Conservation (phyloP, 1,140 invertebrate species). For the Ladona fulva region DNA sequence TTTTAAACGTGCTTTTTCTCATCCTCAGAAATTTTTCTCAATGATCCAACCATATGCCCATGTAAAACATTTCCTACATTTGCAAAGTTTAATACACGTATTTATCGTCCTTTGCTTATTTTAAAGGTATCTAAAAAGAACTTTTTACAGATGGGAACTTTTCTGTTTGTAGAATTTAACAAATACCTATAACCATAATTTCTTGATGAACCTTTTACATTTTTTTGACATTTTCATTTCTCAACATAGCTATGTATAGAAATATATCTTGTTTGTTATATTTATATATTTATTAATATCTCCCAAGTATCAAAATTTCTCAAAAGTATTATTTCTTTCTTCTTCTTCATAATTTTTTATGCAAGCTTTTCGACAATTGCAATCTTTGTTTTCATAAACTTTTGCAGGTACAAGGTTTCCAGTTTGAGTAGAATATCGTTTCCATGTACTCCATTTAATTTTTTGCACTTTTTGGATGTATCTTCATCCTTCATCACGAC, state of each 20-base stretch:
- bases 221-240: constrained; percentile 20
- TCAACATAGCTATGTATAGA: constrained; percentile 18
- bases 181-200: constrained; percentile 20
- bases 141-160: too few relatives aligned
- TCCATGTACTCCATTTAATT: too few relatives aligned
- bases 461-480: too few relatives aligned
- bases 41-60: constrained; percentile 25
- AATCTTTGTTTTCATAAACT: constrained; percentile 23
- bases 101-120: too few relatives aligned
- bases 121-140: too few relatives aligned
- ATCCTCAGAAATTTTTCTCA: constrained; percentile 25
- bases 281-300: constrained; percentile 22
- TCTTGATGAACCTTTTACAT: constrained; percentile 15
- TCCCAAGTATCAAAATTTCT: constrained; percentile 23
- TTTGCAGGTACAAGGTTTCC: constrained; percentile 21
- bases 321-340: constrained; percentile 23
- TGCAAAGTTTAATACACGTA: too few relatives aligned
- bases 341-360: constrained; percentile 20
- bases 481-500: too few relatives aligned
- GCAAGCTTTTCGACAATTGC: constrained; percentile 20
- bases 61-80: too few relatives aligned
- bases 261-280: constrained; percentile 24
- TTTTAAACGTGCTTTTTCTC: constrained; percentile 24
- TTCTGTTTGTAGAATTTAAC: constrained; percentile 21
- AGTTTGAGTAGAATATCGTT: too few relatives aligned